These are phyloP conservation scores for Pelvicachromis taeniatus DNA, from an alignment of 2,113 vertebrate genomes.

Conservation along the genomic window DNA sequence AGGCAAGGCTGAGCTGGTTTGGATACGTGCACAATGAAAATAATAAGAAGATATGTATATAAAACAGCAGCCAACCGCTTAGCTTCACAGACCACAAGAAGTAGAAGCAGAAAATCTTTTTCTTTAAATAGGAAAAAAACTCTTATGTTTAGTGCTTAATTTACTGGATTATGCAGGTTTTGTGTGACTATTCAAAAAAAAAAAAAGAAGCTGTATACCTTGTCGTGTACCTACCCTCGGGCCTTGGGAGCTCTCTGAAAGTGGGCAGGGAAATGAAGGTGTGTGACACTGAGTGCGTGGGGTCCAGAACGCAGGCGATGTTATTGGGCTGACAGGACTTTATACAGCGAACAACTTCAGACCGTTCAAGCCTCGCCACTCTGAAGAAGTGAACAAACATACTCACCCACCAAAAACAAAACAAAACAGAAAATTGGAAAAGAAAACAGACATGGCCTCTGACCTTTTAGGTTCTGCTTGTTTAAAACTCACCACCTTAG, in stretches of 20 bases:
- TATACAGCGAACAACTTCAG: constrained; percentile 86
- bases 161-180: not conserved
- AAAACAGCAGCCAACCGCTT: not conserved
- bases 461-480: constrained; percentile 34
- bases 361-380: constrained; percentile 74
- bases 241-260: constrained; percentile 85
- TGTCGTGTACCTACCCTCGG: constrained; percentile 80
- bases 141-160: not conserved
- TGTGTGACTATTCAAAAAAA: not conserved
- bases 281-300: constrained; percentile 86
- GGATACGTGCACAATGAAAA: not conserved
- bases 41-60: not conserved
- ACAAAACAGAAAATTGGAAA: not conserved
- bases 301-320: constrained; percentile 80
- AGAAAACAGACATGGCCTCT: constrained; percentile 7
- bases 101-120: not conserved
- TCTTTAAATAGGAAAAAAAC: not conserved
- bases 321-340: constrained; percentile 86
- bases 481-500: not conserved
- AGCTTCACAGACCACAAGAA: not conserved
- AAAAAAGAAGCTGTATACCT: not conserved
- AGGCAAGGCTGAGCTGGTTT: not conserved
- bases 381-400: constrained; percentile 37
- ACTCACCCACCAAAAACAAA: not conserved
- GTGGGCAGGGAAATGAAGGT: constrained; percentile 92